These are phyloP conservation scores for Sebastolobus alascanus DNA, from an alignment of 2,797 vertebrate species.

Conservation along the genomic window DNA sequence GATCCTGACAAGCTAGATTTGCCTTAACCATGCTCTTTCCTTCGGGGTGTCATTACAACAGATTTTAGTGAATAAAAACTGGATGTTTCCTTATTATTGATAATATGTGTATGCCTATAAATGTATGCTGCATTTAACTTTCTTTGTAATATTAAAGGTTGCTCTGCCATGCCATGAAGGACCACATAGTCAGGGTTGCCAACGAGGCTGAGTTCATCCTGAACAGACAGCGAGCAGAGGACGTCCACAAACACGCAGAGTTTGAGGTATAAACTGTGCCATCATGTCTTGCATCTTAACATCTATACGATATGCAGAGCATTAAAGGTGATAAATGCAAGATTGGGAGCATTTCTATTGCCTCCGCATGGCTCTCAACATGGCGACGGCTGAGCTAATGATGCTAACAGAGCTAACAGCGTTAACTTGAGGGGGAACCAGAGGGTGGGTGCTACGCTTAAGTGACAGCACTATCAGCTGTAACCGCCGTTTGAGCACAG, in stretches of 20 bases:
- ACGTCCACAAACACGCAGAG: slow-evolving; percentile 97
- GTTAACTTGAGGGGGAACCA: no score
- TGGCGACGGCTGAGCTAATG: no score
- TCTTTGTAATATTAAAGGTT: slow-evolving; percentile 83
- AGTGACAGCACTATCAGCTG: no score
- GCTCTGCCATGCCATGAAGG: slow-evolving; percentile 98
- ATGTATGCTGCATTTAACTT: slow-evolving; percentile 11
- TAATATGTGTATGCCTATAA: not conserved
- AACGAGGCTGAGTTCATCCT: slow-evolving; percentile 99
- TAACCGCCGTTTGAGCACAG: no score
- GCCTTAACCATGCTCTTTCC: not conserved
- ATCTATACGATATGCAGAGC: not conserved
- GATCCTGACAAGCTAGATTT: not conserved
- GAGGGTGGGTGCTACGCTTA: no score
- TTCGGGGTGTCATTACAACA: not conserved
- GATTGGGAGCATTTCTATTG: no score
- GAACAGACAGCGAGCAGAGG: slow-evolving; percentile 96
- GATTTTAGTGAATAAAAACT: not conserved
- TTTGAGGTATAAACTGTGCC: slow-evolving; percentile 89
- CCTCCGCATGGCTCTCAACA: no score
- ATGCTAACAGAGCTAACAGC: no score
- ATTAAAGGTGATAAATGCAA: no score
- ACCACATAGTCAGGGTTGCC: slow-evolving; percentile 97
- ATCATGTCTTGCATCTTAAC: not conserved
- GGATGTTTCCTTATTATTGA: not conserved